phyloP scores from a whole-genome alignment of 2,113 vertebrate genomes.

The Scalopus aquaticus region DNA sequence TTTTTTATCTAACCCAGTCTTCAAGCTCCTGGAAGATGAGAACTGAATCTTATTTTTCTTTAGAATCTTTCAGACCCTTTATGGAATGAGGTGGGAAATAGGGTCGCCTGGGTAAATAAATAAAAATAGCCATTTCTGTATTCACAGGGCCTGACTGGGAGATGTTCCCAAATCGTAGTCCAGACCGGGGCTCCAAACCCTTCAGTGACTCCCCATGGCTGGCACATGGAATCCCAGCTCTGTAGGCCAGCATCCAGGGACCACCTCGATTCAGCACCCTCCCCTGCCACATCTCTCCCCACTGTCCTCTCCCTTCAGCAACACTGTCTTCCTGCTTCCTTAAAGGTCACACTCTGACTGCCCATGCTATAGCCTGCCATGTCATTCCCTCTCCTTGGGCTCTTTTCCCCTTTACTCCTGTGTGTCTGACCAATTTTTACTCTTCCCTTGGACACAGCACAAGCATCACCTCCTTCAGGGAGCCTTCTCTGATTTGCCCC shows the following conservation, averaged over 20 bases:
- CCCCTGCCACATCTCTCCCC: background rate
- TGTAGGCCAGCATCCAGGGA: background rate
- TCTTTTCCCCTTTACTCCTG: background rate
- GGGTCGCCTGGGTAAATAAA: background rate
- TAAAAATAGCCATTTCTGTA: conserved; percentile 33
- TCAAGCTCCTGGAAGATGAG: background rate
- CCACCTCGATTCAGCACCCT: background rate
- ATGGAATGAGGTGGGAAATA: background rate
- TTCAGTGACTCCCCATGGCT: background rate
- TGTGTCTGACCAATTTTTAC: background rate
- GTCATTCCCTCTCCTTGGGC: background rate
- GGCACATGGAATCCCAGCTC: background rate
- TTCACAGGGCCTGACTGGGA: background rate
- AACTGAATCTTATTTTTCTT: background rate
- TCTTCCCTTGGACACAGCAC: background rate
- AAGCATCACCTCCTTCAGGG: background rate
- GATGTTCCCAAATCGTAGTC: background rate
- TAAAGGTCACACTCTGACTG: background rate
- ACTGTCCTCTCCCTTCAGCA: background rate
- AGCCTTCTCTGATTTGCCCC: background rate
- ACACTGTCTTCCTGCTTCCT: background rate
- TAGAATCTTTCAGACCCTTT: background rate
- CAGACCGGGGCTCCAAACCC: background rate
- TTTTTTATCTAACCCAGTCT: background rate
- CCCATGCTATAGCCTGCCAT: too few species aligned